Percentiles rank a stretch among this genome's conserved stretches.
phyloP scores from a whole-genome alignment of 2,888 invertebrate species.

The Oscheius sp. region DNA sequence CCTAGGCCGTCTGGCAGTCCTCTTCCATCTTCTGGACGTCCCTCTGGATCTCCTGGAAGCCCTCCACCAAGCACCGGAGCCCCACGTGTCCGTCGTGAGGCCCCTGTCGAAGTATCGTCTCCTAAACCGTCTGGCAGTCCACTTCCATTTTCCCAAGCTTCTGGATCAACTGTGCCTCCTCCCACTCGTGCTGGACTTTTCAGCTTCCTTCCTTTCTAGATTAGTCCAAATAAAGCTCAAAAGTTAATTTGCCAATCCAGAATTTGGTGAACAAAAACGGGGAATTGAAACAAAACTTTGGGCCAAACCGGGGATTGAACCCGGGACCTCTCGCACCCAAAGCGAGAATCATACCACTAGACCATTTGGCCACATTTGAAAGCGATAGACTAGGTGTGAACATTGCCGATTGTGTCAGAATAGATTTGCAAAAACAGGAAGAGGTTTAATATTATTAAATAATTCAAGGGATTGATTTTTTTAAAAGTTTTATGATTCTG shows the following conservation, averaged over 20 bases:
- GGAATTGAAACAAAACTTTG: no score
- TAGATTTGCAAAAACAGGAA: constrained; percentile 44
- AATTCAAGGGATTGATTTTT: not conserved
- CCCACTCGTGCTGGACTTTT: not conserved
- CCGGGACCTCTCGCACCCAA: constrained; percentile 71
- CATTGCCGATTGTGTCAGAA: no score
- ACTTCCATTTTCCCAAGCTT: no score
- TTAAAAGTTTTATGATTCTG: no score
- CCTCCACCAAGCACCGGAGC: not conserved
- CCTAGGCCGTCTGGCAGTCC: not conserved
- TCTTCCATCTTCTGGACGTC: not conserved
- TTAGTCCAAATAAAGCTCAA: no score
- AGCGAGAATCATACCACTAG: constrained; percentile 71
- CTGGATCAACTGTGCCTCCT: not conserved
- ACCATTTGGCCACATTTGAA: constrained; percentile 22
- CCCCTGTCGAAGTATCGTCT: not conserved
- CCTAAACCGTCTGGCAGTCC: not conserved
- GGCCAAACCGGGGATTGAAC: constrained; percentile 53
- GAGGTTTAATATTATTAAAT: constrained; percentile 34
- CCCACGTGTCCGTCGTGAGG: not conserved
- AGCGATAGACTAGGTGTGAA: no score
- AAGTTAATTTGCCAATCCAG: no score
- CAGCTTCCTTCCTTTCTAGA: not conserved
- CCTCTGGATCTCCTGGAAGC: not conserved
- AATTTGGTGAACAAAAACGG: no score